Conservation (phyloP, 1,140 invertebrate genomes). For the Trigoniulus corallinus region DNA sequence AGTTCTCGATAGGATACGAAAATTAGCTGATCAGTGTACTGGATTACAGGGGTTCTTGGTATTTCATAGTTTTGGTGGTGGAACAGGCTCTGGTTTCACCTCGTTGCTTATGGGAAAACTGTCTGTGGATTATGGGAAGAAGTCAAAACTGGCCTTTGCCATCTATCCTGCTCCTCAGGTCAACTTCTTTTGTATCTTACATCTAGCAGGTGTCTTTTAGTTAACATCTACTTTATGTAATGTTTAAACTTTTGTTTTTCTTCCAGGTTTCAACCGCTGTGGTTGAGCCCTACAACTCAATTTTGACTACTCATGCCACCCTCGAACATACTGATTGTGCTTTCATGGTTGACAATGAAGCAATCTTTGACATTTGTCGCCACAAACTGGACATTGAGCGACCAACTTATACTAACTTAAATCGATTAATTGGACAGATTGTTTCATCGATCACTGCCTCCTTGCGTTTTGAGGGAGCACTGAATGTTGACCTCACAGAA, state of each 20-base stretch:
- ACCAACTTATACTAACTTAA: conserved; percentile 54
- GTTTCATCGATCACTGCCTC: conserved; percentile 34
- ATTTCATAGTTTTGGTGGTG: conserved; percentile 24
- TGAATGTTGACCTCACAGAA: conserved; percentile 41
- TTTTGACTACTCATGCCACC: conserved; percentile 60
- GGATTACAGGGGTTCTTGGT: conserved; percentile 25
- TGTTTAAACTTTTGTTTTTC: no score
- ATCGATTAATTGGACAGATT: conserved; percentile 40
- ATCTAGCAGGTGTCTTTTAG: no score
- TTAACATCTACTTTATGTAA: no score
- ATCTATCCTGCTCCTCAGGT: conserved; percentile 36
- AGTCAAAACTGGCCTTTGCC: conserved; percentile 34
- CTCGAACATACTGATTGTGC: conserved; percentile 62
- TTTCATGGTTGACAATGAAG: conserved; percentile 63
- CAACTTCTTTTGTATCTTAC: no score
- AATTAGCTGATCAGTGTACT: conserved; percentile 9
- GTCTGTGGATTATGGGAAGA: conserved; percentile 32
- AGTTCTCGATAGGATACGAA: conserved; percentile 8
- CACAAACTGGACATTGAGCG: conserved; percentile 48
- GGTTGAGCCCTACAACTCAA: conserved; percentile 43
- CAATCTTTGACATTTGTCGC: conserved; percentile 53
- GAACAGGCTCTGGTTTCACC: conserved; percentile 19
- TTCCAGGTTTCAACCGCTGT: conserved; percentile 38
- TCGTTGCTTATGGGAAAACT: conserved; percentile 32
- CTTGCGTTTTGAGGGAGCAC: conserved; percentile 38